Evolutionary conservation across 2,888 invertebrate genomes (phyloP), one percentile per base, ranked within the genome.

Genomic region (Heliconius sara): DNA sequence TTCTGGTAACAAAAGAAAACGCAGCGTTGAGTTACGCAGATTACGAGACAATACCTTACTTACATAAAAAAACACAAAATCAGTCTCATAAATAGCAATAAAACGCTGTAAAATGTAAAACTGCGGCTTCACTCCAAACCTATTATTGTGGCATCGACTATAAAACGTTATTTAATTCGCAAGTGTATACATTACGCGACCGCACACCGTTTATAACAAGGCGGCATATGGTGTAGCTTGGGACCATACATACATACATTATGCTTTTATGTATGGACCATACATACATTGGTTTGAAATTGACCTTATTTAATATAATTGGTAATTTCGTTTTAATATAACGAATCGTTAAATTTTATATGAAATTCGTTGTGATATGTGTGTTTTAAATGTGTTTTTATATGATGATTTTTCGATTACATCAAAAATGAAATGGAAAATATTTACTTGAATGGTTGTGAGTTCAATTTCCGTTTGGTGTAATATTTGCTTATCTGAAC

Each of bases 171-270:
- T 77, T 79, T 65, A 75, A 70, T 66, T 78, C 70, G 76, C 76
- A 76, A 78, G 74, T 80, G 80, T 63, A 81, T 78, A 80, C 78
- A 73, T 80, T 70, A 80, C 68, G 67, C 67, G 73, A 81, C 81
- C 81, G 34, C 81, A 78, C 65, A 27, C 67, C 80, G 68, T 80
- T 82, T 71, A 80, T 80, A 78, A 76, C 78, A 57, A 52, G 68
- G 76, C 65, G 70, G 60, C 76, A 80, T 79, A 67, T 78, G 74
- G 47, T 74, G 78, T 25, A 70, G 43, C 43, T 72, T 13, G 6
- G 27, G 47, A 3, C 19, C 22, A 52, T 22, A 52, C 52, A 52
- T 52, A 52, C 22, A 52, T 52, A 52, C 7, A 52, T 52, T 52
- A 22, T 22, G 19, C 19, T 52, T 52, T 52, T 22, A 52, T 52